Evolutionary conservation across 2,113 vertebrate genomes (phyloP).

Genomic region (Tachysurus vachellii): DNA sequence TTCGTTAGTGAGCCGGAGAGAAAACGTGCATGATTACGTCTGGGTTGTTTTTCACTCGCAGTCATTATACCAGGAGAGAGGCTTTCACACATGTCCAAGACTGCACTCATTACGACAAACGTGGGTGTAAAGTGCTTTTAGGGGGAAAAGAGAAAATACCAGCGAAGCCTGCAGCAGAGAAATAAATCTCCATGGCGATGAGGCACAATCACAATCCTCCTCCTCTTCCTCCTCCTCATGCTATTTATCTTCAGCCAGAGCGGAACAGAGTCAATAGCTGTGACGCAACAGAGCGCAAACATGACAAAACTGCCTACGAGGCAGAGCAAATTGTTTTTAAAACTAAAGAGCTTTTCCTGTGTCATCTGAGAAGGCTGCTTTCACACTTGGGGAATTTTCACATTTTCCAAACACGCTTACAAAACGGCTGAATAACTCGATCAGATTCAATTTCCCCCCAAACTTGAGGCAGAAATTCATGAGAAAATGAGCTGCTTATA

Average conservation of each 20-base stretch:
- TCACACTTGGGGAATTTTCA: background rate
- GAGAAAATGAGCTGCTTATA: background rate
- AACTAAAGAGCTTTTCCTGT: background rate
- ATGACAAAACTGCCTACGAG: background rate
- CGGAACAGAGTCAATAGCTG: slow-evolving; percentile 31
- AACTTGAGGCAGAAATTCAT: background rate
- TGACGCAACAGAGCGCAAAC: slow-evolving; percentile 35
- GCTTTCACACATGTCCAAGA: background rate
- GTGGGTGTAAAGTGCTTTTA: slow-evolving; percentile 25
- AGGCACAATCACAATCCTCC: slow-evolving; percentile 36
- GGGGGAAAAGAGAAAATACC: slow-evolving; percentile 13
- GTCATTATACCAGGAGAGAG: background rate
- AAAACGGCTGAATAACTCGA: background rate
- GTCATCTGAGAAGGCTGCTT: background rate
- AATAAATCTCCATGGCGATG: slow-evolving; percentile 43
- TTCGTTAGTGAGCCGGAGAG: background rate
- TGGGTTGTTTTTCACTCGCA: background rate
- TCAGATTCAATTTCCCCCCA: background rate
- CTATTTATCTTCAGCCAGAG: slow-evolving; percentile 29
- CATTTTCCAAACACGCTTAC: no score
- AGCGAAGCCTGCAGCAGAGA: slow-evolving; percentile 5
- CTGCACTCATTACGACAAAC: background rate
- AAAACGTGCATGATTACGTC: background rate
- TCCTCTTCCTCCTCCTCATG: slow-evolving; percentile 4
- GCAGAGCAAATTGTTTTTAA: background rate